Base-by-base conservation (phyloP, 1,140 invertebrate species). In the Aphelenchoides fujianensis region DNA sequence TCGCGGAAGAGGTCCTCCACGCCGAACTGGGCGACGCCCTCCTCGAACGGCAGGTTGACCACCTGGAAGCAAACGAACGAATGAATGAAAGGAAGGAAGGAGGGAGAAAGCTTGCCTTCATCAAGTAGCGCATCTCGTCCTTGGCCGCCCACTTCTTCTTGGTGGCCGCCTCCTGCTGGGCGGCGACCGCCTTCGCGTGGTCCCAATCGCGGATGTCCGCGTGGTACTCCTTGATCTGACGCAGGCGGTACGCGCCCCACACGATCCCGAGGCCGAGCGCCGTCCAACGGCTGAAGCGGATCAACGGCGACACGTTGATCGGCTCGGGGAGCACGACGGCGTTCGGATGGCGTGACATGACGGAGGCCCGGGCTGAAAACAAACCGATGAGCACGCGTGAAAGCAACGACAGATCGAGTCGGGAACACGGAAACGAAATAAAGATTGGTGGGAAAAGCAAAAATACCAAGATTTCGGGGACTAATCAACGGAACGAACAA, bases 111-210 rank as follows among this genome's bases (percentile, higher is more conserved):
- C 48, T 16, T 66, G 83, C 79, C 81, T 81, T 77, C 80, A 81
- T 79, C 48, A 81, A 74, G 48, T 81, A 76, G 31, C 78, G 69
- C 80, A 83, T 81, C 68, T 83, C 78, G 48, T 82, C 79, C 78
- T 80, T 82, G 32, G 74, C 72, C 36, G 72, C 57, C 79, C 79
- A 81, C 73, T 81, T 81, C 81, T 81, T 83, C 74, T 81, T 70
- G 63, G 74, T 80, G 69, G 73, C 68, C 12, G 63, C 74, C 54
- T 81, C 81, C 37, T 71, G 68, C 32, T 74, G 74, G n/a, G 68
- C 66, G 55, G 68, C 78, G 19, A 83, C 73, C 34, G 74, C 78
- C 77, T 81, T 80, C 69, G 82, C 81, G 66, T 81, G 78, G 55
- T 81, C 75, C 72, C 74, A 81, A 30, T 83, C 78, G 48, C 79